Base-by-base conservation (phyloP, 2,888 invertebrate genomes). In the Caenorhabditis japonica region DNA sequence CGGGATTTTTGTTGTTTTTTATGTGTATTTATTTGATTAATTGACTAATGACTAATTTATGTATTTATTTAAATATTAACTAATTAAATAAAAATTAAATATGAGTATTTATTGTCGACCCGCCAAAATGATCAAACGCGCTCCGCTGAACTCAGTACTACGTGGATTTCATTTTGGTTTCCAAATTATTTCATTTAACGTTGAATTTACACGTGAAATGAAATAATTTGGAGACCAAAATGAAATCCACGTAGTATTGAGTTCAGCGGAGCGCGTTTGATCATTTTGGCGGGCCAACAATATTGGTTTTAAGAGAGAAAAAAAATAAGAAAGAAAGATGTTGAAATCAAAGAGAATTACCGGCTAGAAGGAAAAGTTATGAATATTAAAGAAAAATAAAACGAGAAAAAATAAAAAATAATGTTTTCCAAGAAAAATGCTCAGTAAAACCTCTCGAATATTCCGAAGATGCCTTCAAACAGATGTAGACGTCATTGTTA, bases 401-500 rank as follows among this genome's bases (percentile, higher is more conserved):
- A 23, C 5, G 13, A 55, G 39, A 30, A 1, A 33, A 49, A 23
- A 12, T 33, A 19, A 33, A 25, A 44, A n/a, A n/a, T 4, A 12
- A 19, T 5, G 15, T 3, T 25, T 27, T 46, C n/a, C 12, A 23
- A 36, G 7, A 3, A 30, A 58, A 44, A 68, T 52, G 59, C n/a
- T 61, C 4, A 51, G 58, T 27, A 71, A 46, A 64, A 49, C 58
- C 34, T 43, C 38, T 4, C 33, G 71, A 33, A n/a, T 60, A 23
- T 38, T 61, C 2, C 62, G 52, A 46, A 8, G 66, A 39, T 38
- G 49, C 34, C 62, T 74, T 25, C 38, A 53, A 33, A 59, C 51
- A n/a, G 75, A 75, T 49, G 69, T 55, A 13, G 75, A 75, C 39
- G 75, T 75, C 13, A 64, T 75, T 34, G 75, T 75, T 0, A 75